Evolutionary conservation across 1,140 invertebrate genomes (phyloP).

Genomic region (Centruroides vittatus): DNA sequence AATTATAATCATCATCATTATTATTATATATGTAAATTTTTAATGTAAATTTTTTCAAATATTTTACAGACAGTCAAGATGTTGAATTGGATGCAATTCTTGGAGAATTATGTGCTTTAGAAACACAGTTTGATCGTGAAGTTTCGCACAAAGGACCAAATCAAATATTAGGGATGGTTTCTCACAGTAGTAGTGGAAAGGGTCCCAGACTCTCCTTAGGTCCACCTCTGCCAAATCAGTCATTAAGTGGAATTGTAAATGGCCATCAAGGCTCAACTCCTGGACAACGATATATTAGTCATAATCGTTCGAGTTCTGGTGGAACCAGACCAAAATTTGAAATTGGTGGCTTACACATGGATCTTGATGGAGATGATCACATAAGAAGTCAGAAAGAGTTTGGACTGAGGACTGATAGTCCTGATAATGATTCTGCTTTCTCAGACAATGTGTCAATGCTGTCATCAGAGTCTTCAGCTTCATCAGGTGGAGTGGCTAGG

Average conservation of each 20-base stretch:
- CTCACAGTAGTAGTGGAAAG: constrained; percentile 13
- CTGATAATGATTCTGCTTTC: constrained; percentile 94
- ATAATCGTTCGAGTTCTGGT: constrained; percentile 37
- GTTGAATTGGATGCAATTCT: constrained; percentile 90
- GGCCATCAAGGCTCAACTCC: neutral
- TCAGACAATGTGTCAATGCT: constrained; percentile 86
- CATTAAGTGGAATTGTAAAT: neutral
- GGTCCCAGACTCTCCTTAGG: constrained; percentile 11
- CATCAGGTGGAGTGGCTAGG: constrained; percentile 48
- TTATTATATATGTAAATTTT: neutral
- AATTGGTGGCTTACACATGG: constrained; percentile 10
- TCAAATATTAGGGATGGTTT: constrained; percentile 14
- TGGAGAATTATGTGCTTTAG: constrained; percentile 80
- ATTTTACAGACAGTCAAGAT: constrained; percentile 68
- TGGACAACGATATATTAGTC: constrained; percentile 18
- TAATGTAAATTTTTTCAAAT: constrained; percentile 14
- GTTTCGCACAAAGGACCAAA: constrained; percentile 17
- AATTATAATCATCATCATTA: too few relatives aligned
- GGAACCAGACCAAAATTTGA: constrained; percentile 29
- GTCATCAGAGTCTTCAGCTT: constrained; percentile 77
- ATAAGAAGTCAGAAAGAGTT: constrained; percentile 17
- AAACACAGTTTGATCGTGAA: constrained; percentile 54
- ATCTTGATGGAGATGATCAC: constrained; percentile 13
- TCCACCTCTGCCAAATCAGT: neutral
- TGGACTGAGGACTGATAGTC: constrained; percentile 62